Conservation (phyloP, 2,797 vertebrate species). For the Melanogrammus aeglefinus region DNA sequence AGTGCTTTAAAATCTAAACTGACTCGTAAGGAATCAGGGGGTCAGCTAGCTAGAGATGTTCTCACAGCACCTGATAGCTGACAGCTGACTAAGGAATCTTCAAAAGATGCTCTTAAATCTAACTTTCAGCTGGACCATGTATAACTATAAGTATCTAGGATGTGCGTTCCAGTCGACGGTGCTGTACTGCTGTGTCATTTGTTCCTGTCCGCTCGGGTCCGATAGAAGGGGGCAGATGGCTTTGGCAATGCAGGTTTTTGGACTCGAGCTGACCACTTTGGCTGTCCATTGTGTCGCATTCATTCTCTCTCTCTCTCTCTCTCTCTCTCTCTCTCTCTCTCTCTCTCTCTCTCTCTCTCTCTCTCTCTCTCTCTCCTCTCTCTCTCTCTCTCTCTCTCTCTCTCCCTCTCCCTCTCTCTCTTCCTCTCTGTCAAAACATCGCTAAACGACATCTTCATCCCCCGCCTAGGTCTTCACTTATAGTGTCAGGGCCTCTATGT, state of each 20-base stretch:
- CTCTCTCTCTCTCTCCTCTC: neutral
- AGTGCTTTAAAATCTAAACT: neutral
- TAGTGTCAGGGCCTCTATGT: neutral
- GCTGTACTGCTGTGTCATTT: constrained; percentile 1
- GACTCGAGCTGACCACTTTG: neutral
- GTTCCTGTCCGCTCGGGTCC: neutral
- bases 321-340: neutral
- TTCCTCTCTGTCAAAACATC: neutral
- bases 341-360: neutral
- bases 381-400: neutral
- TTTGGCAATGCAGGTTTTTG: neutral
- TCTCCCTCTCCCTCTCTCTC: neutral
- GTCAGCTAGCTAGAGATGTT: neutral
- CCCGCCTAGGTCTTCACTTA: neutral
- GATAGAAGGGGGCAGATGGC: neutral
- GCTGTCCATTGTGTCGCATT: neutral
- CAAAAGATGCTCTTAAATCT: neutral
- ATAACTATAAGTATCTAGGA: neutral
- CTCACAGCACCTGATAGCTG: neutral
- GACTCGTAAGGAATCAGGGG: neutral
- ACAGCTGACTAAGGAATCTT: neutral
- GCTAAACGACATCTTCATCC: neutral
- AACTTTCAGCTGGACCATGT: neutral
- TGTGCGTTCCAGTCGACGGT: neutral
- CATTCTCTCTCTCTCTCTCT: neutral